phyloP scores from a whole-genome alignment of 2,888 invertebrate genomes.

The Gastrophysa polygoni region DNA sequence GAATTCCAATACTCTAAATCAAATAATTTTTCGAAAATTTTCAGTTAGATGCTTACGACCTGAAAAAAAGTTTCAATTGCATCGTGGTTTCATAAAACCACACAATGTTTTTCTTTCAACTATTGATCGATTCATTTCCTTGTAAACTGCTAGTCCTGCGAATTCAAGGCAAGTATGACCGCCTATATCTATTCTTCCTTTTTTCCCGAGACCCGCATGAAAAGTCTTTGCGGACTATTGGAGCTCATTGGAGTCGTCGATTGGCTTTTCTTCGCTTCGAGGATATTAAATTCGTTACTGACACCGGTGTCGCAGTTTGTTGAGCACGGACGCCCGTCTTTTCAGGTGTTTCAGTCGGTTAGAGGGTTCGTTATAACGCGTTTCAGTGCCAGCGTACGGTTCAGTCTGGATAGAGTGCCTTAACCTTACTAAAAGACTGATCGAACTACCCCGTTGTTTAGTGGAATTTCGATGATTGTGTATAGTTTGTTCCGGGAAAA shows the following conservation, averaged over 20 bases:
- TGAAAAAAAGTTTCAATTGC: no score
- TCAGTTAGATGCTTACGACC: no score
- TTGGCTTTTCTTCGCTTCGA: constrained; percentile 26
- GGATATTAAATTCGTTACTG: constrained; percentile 38
- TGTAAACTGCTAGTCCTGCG: no score
- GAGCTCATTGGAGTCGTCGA: constrained; percentile 18
- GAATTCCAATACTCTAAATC: no score
- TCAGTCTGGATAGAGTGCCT: constrained; percentile 17
- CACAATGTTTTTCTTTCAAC: no score
- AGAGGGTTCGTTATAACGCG: constrained; percentile 21
- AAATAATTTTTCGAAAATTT: no score
- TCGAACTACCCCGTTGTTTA: neutral
- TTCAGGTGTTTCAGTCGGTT: constrained; percentile 20
- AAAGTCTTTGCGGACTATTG: constrained; percentile 26
- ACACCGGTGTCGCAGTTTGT: constrained; percentile 41
- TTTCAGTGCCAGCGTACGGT: constrained; percentile 6
- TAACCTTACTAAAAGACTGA: neutral
- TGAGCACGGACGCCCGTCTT: constrained; percentile 19
- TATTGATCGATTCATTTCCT: no score
- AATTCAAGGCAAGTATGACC: no score
- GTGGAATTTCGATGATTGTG: no score
- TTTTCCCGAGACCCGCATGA: constrained; percentile 13
- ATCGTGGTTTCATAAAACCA: no score
- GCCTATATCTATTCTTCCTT: constrained; percentile 11
- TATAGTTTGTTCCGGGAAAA: no score